phyloP scores from a whole-genome alignment of 2,113 vertebrate species.

The Lathamus discolor region DNA sequence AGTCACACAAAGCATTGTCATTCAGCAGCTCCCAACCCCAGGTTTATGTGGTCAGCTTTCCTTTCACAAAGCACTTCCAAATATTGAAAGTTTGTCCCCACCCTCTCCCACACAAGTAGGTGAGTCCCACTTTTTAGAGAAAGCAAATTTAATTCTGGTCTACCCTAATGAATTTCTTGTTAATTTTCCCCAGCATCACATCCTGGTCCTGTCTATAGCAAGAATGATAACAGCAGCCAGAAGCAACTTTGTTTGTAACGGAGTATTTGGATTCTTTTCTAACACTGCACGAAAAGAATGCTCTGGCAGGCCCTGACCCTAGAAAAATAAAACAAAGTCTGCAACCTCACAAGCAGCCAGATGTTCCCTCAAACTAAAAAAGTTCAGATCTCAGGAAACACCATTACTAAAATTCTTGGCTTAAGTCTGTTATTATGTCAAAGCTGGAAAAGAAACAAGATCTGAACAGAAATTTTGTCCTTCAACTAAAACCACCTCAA shows the following conservation, averaged over 20 bases:
- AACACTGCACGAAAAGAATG: slow-evolving; percentile 13
- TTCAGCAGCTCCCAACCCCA: background rate
- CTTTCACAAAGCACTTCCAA: background rate
- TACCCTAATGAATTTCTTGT: background rate
- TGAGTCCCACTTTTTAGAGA: background rate
- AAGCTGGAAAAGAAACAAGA: slow-evolving; percentile 34
- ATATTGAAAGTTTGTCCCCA: background rate
- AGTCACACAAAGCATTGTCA: background rate
- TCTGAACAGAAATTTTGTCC: slow-evolving; percentile 28
- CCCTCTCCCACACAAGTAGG: background rate
- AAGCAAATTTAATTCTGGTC: background rate
- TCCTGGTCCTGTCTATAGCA: background rate
- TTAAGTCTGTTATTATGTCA: background rate
- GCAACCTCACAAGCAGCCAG: slow-evolving; percentile 34
- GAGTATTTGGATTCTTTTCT: background rate
- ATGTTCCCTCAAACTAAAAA: slow-evolving; percentile 34
- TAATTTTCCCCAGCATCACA: background rate
- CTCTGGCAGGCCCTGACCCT: background rate
- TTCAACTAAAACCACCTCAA: background rate
- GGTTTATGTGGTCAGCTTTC: background rate
- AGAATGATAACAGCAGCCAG: background rate
- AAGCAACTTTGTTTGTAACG: background rate
- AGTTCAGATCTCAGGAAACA: slow-evolving; percentile 49
- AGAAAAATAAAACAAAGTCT: slow-evolving; percentile 28
- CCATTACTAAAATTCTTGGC: slow-evolving; percentile 48